A percentile compares a stretch with the other conserved stretches of the same genome.
phyloP scores from a whole-genome alignment of 2,113 vertebrate genomes.

The Axis porcinus region DNA sequence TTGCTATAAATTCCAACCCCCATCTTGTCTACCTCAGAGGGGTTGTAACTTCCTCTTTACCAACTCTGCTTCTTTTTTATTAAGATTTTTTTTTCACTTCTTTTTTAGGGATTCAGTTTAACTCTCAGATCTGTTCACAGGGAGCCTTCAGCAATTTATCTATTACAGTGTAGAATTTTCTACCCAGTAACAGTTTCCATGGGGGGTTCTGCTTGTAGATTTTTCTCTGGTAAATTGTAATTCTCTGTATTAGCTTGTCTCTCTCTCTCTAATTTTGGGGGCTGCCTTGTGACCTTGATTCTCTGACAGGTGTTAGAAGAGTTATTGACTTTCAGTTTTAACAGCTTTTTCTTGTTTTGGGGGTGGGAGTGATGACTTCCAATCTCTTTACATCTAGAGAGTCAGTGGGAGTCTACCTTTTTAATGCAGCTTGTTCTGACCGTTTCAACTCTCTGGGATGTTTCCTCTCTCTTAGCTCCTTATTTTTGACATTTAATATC shows the following conservation, averaged over 20 bases:
- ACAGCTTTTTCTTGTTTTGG: not conserved
- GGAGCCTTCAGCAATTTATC: not conserved
- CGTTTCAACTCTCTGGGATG: not conserved
- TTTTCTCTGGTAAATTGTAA: not conserved
- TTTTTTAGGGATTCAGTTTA: not conserved
- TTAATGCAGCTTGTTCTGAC: not conserved
- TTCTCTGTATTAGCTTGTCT: not conserved
- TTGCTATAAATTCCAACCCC: not conserved
- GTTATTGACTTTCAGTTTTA: not conserved
- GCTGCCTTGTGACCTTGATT: not conserved
- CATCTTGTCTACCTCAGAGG: not conserved
- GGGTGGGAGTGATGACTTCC: not conserved
- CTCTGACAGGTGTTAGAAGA: not conserved
- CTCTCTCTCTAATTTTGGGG: not conserved
- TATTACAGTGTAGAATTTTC: not conserved
- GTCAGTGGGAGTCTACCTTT: not conserved
- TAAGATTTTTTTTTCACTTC: not conserved
- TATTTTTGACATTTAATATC: not conserved
- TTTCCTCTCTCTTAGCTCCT: not conserved
- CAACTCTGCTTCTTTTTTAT: not conserved
- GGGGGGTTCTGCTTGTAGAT: not conserved
- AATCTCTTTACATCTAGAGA: not conserved
- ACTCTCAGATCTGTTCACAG: not conserved
- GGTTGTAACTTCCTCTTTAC: not conserved
- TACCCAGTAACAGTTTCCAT: not conserved